Evolutionary conservation across 1,140 invertebrate species (phyloP).

Genomic region (Phenacoccus solenopsis): DNA sequence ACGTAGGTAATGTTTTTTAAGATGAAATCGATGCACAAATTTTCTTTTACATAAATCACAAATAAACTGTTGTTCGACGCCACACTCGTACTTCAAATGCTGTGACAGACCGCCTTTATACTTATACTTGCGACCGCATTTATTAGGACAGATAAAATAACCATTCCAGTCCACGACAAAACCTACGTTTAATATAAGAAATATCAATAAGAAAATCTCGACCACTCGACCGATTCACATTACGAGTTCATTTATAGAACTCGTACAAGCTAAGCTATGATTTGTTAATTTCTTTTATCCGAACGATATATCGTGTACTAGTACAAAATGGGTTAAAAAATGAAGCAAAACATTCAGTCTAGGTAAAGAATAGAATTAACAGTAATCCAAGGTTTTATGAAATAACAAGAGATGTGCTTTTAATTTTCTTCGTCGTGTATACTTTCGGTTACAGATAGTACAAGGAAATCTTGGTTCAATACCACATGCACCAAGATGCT

Average conservation of each 20-base stretch:
- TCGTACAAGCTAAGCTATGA: too few relatives aligned
- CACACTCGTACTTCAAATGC: conserved; percentile 27
- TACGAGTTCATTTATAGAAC: too few relatives aligned
- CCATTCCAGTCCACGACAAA: too few relatives aligned
- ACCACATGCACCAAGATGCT: conserved; percentile 41
- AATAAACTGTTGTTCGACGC: conserved; percentile 22
- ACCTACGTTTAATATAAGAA: too few relatives aligned
- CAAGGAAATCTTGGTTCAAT: conserved; percentile 37
- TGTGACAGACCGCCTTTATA: conserved; percentile 33
- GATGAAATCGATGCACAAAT: conserved; percentile 29
- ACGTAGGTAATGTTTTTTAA: conserved; percentile 25
- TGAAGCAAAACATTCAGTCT: too few relatives aligned
- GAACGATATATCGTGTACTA: too few relatives aligned
- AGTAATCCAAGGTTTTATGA: too few relatives aligned
- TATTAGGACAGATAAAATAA: background rate
- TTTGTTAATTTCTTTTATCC: too few relatives aligned
- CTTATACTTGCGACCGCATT: conserved; percentile 33
- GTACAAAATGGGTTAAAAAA: too few relatives aligned
- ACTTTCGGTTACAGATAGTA: conserved; percentile 36
- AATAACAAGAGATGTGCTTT: conserved; percentile 33
- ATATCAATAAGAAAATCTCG: too few relatives aligned
- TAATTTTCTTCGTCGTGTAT: conserved; percentile 38
- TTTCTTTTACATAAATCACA: conserved; percentile 29
- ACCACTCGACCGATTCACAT: too few relatives aligned
- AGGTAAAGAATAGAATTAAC: too few relatives aligned